These are phyloP conservation scores for Hippocampus kuda DNA, from an alignment of 2,797 vertebrate genomes.

Conservation along the genomic window DNA sequence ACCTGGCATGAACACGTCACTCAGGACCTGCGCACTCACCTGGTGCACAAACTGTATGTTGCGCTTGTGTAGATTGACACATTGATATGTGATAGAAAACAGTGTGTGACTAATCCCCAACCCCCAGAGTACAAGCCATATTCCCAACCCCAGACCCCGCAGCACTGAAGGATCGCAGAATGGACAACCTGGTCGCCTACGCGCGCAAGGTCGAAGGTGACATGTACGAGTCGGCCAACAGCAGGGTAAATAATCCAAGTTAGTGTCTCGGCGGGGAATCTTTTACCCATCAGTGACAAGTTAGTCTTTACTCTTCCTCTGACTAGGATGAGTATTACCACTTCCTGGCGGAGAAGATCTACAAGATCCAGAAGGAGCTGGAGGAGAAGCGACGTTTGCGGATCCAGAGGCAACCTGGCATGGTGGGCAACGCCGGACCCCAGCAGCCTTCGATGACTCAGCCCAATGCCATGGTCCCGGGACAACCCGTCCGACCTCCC, in stretches of 20 bases:
- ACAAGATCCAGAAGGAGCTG: conserved; percentile 97
- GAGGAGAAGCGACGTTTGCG: conserved; percentile 93
- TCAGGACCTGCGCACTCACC: conserved; percentile 96
- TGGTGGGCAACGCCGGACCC: conserved; percentile 67
- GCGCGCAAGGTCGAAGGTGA: conserved; percentile 97
- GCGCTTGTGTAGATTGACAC: not conserved
- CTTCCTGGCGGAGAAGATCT: conserved; percentile 97
- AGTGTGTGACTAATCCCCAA: conserved; percentile 30
- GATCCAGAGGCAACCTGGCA: conserved; percentile 87
- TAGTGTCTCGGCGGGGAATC: not conserved
- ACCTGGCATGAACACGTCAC: conserved; percentile 98
- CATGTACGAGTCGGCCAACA: conserved; percentile 98
- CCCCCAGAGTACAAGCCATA: conserved; percentile 91
- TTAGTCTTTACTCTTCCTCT: accelerated
- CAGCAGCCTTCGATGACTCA: conserved; percentile 79
- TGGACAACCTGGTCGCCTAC: conserved; percentile 98
- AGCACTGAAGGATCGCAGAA: conserved; percentile 93
- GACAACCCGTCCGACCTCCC: conserved; percentile 76
- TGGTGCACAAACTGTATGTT: conserved; percentile 98
- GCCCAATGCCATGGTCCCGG: conserved; percentile 72
- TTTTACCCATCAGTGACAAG: conserved; percentile 1
- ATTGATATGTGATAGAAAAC: not conserved
- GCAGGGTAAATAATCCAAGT: conserved; percentile 71
- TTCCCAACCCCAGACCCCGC: conserved; percentile 97
- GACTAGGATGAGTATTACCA: conserved; percentile 97